Evolutionary conservation across 2,888 invertebrate species (phyloP).

Genomic region (Dicyrtomina minuta): DNA sequence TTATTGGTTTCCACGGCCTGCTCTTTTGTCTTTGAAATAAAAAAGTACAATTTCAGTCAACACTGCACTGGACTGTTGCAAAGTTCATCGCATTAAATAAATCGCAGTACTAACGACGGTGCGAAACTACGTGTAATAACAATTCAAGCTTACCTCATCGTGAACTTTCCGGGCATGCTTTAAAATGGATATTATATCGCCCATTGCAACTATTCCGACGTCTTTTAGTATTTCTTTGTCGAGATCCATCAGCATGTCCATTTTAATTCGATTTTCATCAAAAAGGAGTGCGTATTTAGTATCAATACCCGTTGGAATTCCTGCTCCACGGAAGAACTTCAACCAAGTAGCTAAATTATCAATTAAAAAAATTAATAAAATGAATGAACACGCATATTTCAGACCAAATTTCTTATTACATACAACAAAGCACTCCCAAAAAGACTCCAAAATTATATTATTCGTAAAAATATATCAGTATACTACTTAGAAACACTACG

Average conservation of each 20-base stretch:
- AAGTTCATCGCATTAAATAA: no score
- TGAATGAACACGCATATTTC: background rate
- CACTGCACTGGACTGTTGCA: no score
- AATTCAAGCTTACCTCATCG: slow-evolving; percentile 59
- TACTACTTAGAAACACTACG: no score
- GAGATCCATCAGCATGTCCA: slow-evolving; percentile 80
- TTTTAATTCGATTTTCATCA: slow-evolving; percentile 80
- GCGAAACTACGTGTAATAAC: no score
- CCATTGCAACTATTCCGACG: slow-evolving; percentile 73
- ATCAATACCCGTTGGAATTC: slow-evolving; percentile 75
- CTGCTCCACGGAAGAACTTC: slow-evolving; percentile 80
- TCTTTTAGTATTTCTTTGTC: slow-evolving; percentile 83
- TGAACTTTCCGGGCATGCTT: slow-evolving; percentile 65
- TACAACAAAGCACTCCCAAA: background rate
- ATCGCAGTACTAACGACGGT: no score
- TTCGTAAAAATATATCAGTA: background rate
- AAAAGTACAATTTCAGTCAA: no score
- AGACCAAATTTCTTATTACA: background rate
- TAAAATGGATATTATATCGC: slow-evolving; percentile 61
- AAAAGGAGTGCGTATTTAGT: slow-evolving; percentile 84
- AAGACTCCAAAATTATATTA: slow-evolving; percentile 1
- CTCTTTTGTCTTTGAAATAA: slow-evolving; percentile 44
- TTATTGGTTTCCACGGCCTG: slow-evolving; percentile 42
- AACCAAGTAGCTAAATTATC: slow-evolving; percentile 70
- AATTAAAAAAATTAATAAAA: background rate